Percentiles rank a stretch among this genome's conserved stretches.
Evolutionary conservation across 2,113 vertebrate genomes (phyloP).

Genomic region (Dipodomys ordii): DNA sequence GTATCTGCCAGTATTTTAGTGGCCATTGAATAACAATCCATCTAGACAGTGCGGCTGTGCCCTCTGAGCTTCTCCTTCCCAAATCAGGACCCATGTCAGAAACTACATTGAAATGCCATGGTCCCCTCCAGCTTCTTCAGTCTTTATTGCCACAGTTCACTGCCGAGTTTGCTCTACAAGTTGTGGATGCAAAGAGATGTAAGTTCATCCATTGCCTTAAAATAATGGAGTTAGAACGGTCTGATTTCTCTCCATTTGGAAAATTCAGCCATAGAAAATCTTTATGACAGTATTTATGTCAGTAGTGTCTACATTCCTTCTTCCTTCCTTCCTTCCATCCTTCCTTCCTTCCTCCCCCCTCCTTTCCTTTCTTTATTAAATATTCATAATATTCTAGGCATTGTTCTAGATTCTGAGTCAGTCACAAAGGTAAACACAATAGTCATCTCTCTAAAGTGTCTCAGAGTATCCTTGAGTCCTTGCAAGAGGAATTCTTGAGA

Average conservation of each 20-base stretch:
- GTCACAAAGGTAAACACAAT: neutral
- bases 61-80: neutral
- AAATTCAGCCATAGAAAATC: neutral
- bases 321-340: rapidly evolving
- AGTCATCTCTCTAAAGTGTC: neutral
- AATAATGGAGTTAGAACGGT: neutral
- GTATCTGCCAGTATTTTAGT: neutral
- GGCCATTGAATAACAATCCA: neutral
- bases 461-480: neutral
- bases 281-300: neutral
- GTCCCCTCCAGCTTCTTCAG: neutral
- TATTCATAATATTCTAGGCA: neutral
- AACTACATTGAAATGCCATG: neutral
- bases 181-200: neutral
- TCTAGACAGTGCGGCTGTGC: rapidly evolving
- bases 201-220: neutral
- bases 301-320: neutral
- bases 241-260: conserved; percentile 9
- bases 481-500: neutral
- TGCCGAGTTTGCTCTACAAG: neutral
- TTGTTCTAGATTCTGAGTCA: neutral
- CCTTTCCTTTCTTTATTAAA: neutral
- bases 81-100: neutral
- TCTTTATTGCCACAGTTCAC: neutral
- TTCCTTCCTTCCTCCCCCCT: too few relatives aligned